Evolutionary conservation across 2,113 vertebrate species (phyloP).

Genomic region (Cyrtonyx montezumae): DNA sequence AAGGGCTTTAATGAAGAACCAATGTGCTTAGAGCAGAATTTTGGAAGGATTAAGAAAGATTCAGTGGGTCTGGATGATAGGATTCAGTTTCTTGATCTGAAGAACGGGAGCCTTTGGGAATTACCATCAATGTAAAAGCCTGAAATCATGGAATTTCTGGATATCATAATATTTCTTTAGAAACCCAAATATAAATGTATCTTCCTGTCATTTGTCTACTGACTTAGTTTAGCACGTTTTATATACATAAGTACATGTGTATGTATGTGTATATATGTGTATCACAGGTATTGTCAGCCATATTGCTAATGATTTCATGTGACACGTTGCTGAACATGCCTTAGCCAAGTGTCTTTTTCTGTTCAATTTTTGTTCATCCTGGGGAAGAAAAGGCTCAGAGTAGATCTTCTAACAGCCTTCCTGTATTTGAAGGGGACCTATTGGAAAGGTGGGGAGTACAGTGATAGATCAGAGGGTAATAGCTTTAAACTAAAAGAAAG

Average conservation of each 20-base stretch:
- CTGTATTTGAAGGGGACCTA: too few relatives aligned
- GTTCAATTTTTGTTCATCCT: not conserved
- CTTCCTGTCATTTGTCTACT: not conserved
- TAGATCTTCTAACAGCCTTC: too few relatives aligned
- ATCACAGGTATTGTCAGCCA: not conserved
- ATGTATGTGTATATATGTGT: not conserved
- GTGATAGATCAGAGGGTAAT: too few relatives aligned
- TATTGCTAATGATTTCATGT: not conserved
- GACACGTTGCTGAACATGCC: not conserved
- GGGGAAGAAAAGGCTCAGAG: too few relatives aligned
- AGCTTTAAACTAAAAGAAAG: too few relatives aligned
- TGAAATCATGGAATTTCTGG: not conserved
- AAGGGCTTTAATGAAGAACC: not conserved
- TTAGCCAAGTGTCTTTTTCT: not conserved
- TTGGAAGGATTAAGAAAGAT: not conserved
- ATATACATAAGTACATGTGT: not conserved
- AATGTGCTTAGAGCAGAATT: not conserved
- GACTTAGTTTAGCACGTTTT: not conserved
- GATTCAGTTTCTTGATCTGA: not conserved
- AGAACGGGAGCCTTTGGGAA: not conserved
- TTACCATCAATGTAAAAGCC: not conserved
- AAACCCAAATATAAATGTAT: not conserved
- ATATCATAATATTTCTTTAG: not conserved
- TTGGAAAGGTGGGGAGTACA: too few relatives aligned
- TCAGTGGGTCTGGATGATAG: not conserved